Conservation (phyloP, 2,797 vertebrate genomes). For the Lophotriccus pileatus region DNA sequence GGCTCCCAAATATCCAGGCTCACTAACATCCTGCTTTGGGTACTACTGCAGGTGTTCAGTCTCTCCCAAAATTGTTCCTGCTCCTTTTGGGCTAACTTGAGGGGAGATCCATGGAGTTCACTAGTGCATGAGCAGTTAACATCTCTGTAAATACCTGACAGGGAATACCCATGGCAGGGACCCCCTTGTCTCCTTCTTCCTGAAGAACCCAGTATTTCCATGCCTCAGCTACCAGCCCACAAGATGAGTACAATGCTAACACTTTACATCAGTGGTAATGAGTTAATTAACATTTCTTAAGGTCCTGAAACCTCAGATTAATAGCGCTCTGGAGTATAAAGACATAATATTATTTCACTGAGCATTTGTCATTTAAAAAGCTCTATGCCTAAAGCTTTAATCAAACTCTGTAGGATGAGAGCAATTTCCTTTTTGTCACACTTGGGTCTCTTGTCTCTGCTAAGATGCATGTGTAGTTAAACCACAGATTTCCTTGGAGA, state of each 20-base stretch:
- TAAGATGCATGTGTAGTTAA: background rate
- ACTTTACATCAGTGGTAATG: background rate
- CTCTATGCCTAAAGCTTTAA: constrained; percentile 54
- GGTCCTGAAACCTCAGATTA: constrained; percentile 46
- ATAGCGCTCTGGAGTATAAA: constrained; percentile 45
- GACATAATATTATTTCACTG: constrained; percentile 60
- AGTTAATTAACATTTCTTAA: constrained; percentile 57
- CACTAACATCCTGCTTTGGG: background rate
- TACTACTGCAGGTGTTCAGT: background rate
- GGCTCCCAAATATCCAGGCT: background rate
- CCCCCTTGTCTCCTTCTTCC: background rate
- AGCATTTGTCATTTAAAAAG: constrained; percentile 61
- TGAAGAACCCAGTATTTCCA: background rate
- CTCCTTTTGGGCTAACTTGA: background rate
- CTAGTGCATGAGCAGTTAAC: background rate
- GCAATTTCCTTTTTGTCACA: constrained; percentile 21
- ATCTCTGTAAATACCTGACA: background rate
- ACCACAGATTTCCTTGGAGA: background rate
- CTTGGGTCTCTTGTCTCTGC: background rate
- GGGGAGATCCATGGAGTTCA: background rate
- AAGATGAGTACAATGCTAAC: background rate
- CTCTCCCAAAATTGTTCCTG: background rate
- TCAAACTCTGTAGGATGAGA: constrained; percentile 11
- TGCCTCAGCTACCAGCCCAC: background rate
- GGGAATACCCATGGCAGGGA: background rate